These are phyloP conservation scores for Andrena bicolor DNA, from an alignment of 2,888 invertebrate species.

Conservation along the genomic window DNA sequence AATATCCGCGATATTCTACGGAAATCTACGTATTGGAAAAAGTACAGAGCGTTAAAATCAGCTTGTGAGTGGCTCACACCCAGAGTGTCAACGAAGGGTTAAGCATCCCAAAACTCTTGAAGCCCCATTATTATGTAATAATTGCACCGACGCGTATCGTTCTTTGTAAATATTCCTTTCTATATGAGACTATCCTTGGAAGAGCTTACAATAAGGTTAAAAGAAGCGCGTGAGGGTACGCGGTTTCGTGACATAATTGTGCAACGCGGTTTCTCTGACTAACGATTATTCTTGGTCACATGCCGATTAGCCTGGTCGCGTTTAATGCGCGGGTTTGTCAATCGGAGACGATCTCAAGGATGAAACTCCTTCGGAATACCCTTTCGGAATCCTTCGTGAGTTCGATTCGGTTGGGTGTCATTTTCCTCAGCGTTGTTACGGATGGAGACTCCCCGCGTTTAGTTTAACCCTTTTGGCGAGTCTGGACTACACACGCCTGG, in stretches of 20 bases:
- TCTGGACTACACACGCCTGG: no score
- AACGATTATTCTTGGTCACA: slow-evolving; percentile 13
- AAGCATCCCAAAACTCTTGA: no score
- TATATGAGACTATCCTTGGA: not conserved
- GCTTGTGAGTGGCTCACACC: no score
- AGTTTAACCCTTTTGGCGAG: no score
- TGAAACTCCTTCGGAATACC: not conserved
- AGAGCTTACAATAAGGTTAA: slow-evolving; percentile 24
- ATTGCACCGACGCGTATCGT: not conserved
- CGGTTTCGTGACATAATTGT: slow-evolving; percentile 22
- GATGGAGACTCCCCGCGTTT: no score
- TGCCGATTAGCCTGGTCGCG: not conserved
- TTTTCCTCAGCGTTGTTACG: slow-evolving; percentile 46
- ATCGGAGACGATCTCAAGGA: slow-evolving; percentile 7
- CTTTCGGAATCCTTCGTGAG: slow-evolving; percentile 16
- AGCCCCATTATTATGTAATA: not conserved
- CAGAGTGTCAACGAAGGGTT: no score
- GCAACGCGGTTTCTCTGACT: slow-evolving; percentile 10
- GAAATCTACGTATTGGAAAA: no score
- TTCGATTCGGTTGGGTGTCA: slow-evolving; percentile 42
- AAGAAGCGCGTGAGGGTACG: slow-evolving; percentile 17
- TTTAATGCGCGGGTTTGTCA: not conserved
- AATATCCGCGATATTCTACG: no score
- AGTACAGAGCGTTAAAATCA: no score
- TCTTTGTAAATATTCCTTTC: slow-evolving; percentile 15